Conservation (phyloP, 2,888 invertebrate genomes). For the Drosophila birchii region DNA sequence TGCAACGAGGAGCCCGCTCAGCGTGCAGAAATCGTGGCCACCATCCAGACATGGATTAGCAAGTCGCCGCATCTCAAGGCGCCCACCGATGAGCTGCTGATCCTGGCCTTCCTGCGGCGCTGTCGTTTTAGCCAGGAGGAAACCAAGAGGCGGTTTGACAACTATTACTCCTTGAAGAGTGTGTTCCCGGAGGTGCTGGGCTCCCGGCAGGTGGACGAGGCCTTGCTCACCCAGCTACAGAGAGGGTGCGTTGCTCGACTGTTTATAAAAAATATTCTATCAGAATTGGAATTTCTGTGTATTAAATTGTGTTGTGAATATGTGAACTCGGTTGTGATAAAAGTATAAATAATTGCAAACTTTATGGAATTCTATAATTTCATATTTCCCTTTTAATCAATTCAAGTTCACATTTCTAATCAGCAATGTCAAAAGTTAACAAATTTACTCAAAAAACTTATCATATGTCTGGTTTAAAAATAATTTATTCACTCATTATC, state of each 20-base stretch:
- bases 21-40: slow-evolving; percentile 42
- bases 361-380: too few species aligned
- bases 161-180: slow-evolving; percentile 71
- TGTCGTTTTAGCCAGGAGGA: slow-evolving; percentile 75
- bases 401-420: slow-evolving; percentile 14
- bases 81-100: slow-evolving; percentile 59
- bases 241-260: slow-evolving; percentile 63
- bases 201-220: slow-evolving; percentile 62
- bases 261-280: background rate
- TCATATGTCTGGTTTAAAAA: slow-evolving; percentile 3
- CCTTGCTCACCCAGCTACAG: slow-evolving; percentile 60
- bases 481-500: slow-evolving; percentile 12
- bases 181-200: slow-evolving; percentile 75
- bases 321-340: background rate
- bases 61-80: slow-evolving; percentile 71
- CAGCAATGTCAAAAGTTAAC: slow-evolving; percentile 19
- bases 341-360: background rate
- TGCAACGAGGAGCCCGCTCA: slow-evolving; percentile 71
- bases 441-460: slow-evolving; percentile 3
- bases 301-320: background rate
- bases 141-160: slow-evolving; percentile 73
- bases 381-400: background rate
- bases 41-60: slow-evolving; percentile 68
- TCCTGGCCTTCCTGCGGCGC: slow-evolving; percentile 74
- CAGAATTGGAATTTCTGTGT: background rate